phyloP scores from a whole-genome alignment of 2,797 vertebrate species.

The Ctenosaura bakeri region DNA sequence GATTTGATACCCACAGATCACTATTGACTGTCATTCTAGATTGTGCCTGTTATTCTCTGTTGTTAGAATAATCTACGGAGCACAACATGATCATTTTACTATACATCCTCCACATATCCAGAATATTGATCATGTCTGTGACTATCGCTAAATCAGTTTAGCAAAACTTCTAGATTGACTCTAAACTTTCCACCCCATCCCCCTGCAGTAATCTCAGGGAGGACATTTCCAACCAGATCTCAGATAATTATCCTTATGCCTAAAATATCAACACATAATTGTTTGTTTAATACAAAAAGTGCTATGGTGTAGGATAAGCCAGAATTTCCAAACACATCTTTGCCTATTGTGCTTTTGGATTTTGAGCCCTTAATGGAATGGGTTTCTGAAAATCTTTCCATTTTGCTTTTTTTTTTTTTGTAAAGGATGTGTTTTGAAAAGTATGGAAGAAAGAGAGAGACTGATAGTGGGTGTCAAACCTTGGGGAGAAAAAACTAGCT shows the following conservation, averaged over 20 bases:
- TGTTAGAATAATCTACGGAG: background rate
- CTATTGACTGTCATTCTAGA: background rate
- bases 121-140: background rate
- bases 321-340: background rate
- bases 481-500: background rate
- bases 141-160: background rate
- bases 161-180: background rate
- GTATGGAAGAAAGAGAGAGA: background rate
- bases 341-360: background rate
- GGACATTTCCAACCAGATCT: background rate
- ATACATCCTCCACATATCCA: background rate
- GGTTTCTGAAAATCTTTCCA: background rate
- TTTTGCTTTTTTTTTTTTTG: too few species aligned
- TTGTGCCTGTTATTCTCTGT: background rate
- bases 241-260: background rate
- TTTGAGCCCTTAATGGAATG: background rate
- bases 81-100: background rate
- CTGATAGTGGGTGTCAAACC: background rate
- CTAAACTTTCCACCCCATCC: background rate
- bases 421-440: conserved; percentile 1
- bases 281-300: background rate
- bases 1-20: background rate
- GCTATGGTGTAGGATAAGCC: background rate
- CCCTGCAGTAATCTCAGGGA: background rate
- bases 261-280: background rate